A percentile compares a stretch with the other conserved stretches of the same genome.
Evolutionary conservation across 1,140 invertebrate genomes (phyloP).

Genomic region (Temnothorax nylanderi): DNA sequence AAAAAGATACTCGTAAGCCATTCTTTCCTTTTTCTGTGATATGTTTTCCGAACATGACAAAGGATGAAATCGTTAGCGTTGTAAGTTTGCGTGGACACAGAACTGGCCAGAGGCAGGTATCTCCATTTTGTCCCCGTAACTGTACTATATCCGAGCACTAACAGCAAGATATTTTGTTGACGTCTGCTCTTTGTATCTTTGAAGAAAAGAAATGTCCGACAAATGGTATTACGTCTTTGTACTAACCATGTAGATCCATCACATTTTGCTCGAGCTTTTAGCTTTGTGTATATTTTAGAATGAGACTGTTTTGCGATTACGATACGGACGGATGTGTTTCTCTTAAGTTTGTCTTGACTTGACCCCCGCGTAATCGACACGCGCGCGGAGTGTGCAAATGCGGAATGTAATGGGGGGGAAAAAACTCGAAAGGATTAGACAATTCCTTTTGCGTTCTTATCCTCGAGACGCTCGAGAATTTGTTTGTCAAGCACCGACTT

Average conservation of each 20-base stretch:
- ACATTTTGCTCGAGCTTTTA: conserved; percentile 46
- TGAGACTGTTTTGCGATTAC: conserved; percentile 30
- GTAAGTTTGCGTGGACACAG: conserved; percentile 83
- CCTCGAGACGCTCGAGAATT: background rate
- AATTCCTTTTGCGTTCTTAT: background rate
- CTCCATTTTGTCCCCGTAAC: conserved; percentile 80
- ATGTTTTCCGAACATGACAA: conserved; percentile 64
- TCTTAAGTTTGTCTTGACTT: conserved; percentile 52
- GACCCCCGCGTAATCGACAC: conserved; percentile 1
- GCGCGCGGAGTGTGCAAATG: background rate
- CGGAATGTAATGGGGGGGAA: background rate
- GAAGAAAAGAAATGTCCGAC: conserved; percentile 17
- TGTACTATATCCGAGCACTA: conserved; percentile 76
- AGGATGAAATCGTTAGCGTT: conserved; percentile 73
- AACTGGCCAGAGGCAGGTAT: conserved; percentile 88
- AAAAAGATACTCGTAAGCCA: background rate
- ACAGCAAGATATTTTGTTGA: conserved; percentile 71
- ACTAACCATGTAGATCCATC: conserved; percentile 58
- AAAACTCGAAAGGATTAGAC: background rate
- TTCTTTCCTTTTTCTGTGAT: conserved; percentile 24
- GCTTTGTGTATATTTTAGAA: conserved; percentile 45
- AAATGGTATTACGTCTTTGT: conserved; percentile 44
- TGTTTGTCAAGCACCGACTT: conserved; percentile 5
- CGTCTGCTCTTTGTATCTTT: conserved; percentile 45
- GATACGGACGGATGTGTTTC: conserved; percentile 19